Conservation (phyloP, 2,797 vertebrate genomes). For the Galaxias olidus region DNA sequence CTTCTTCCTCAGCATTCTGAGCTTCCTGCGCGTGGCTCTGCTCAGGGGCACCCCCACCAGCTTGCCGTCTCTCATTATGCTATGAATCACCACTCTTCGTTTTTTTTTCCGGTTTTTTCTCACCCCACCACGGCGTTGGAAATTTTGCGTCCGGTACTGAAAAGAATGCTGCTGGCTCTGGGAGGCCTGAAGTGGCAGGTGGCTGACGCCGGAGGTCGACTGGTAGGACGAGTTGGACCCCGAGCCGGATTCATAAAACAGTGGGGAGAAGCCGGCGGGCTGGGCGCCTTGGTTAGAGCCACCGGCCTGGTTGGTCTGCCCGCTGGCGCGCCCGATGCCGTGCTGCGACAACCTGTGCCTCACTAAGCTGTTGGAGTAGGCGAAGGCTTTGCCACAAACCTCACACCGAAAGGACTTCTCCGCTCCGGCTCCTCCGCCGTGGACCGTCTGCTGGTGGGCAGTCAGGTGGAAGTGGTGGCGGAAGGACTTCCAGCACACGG, state of each 20-base stretch:
- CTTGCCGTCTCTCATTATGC: conserved; percentile 70
- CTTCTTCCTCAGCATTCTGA: conserved; percentile 59
- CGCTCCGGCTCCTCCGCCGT: conserved; percentile 78
- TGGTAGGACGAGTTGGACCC: conserved; percentile 45
- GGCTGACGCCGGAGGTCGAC: conserved; percentile 39
- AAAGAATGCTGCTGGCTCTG: conserved; percentile 62
- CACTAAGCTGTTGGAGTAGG: conserved; percentile 89
- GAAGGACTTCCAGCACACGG: conserved; percentile 90
- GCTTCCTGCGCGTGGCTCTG: conserved; percentile 67
- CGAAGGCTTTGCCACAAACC: conserved; percentile 88
- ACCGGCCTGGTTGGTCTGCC: conserved; percentile 56
- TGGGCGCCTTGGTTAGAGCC: conserved; percentile 52
- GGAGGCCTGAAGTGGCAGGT: conserved; percentile 50
- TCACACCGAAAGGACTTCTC: conserved; percentile 87
- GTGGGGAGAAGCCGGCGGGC: conserved; percentile 66
- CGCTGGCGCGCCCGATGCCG: conserved; percentile 70
- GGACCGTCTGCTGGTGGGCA: conserved; percentile 88
- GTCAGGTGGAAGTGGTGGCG: conserved; percentile 88
- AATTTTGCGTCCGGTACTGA: conserved; percentile 71
- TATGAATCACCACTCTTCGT: conserved; percentile 71
- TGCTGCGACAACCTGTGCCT: conserved; percentile 89
- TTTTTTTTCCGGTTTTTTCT: conserved; percentile 71
- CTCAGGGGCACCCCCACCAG: conserved; percentile 71
- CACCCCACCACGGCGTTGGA: conserved; percentile 55
- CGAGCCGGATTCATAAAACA: conserved; percentile 73